These are phyloP conservation scores for Dioctria rufipes DNA, from an alignment of 2,888 invertebrate genomes.

Conservation along the genomic window DNA sequence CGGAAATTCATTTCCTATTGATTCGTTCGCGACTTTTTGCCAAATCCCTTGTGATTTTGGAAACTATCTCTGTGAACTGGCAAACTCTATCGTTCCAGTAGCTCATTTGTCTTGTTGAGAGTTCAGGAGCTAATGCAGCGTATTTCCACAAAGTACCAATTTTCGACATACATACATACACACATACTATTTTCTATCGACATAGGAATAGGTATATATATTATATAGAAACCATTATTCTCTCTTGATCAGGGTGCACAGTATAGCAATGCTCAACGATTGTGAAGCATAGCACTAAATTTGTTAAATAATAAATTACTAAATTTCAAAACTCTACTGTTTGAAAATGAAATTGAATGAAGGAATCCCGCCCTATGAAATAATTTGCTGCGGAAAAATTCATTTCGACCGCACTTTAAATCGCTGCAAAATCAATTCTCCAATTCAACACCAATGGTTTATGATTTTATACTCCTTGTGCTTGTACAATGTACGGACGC, in stretches of 20 bases:
- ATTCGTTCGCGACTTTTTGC: slow-evolving; percentile 7
- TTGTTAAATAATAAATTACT: slow-evolving; percentile 38
- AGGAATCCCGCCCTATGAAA: too few relatives aligned
- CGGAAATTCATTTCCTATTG: slow-evolving; percentile 33
- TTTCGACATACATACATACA: not conserved
- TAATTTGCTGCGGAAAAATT: too few relatives aligned
- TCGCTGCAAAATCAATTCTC: too few relatives aligned
- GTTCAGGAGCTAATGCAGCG: slow-evolving; percentile 34
- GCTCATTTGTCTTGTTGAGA: slow-evolving; percentile 38
- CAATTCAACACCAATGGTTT: too few relatives aligned
- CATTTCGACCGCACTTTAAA: too few relatives aligned
- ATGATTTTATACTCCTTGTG: too few relatives aligned
- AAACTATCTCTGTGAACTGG: slow-evolving; percentile 12
- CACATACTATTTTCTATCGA: not conserved
- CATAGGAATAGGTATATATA: not conserved
- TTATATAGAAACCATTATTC: not conserved
- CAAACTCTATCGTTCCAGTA: slow-evolving; percentile 28
- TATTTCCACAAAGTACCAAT: slow-evolving; percentile 37
- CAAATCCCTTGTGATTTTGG: not conserved
- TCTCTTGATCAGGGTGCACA: not conserved
- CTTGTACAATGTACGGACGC: too few relatives aligned
- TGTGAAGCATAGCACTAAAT: slow-evolving; percentile 23
- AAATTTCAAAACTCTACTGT: not conserved
- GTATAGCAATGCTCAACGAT: slow-evolving; percentile 18
- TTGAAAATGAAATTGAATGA: too few relatives aligned